Percentiles rank a stretch among this genome's conserved stretches.
phyloP scores from a whole-genome alignment of 2,888 invertebrate species.

The Agrenia bidenticulata region DNA sequence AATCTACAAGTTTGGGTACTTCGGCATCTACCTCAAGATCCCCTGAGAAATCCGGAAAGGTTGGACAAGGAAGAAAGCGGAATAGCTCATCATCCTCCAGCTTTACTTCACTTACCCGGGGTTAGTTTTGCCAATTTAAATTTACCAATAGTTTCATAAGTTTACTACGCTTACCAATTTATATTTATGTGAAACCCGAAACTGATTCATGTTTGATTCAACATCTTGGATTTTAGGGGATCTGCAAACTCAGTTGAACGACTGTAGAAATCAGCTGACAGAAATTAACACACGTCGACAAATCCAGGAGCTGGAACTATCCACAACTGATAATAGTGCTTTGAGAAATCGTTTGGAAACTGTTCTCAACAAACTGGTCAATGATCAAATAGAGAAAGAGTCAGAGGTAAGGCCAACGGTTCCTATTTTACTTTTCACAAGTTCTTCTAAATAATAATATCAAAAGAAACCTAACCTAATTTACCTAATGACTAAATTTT shows the following conservation, averaged over 20 bases:
- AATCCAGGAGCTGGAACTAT: conserved; percentile 79
- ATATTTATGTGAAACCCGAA: too few relatives aligned
- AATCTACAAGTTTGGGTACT: conserved; percentile 16
- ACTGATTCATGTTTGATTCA: too few relatives aligned
- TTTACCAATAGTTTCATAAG: not conserved
- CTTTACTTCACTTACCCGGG: conserved; percentile 21
- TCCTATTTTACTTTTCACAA: not conserved
- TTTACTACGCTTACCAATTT: not conserved
- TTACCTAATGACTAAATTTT: too few relatives aligned
- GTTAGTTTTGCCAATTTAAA: conserved; percentile 1
- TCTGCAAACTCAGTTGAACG: conserved; percentile 64
- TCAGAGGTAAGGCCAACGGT: conserved; percentile 33
- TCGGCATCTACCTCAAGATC: too few relatives aligned
- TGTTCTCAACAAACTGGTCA: conserved; percentile 72
- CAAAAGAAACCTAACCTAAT: too few relatives aligned
- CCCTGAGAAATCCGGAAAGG: conserved; percentile 8
- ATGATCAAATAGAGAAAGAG: conserved; percentile 65
- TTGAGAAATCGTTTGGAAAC: conserved; percentile 79
- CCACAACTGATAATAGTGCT: conserved; percentile 80
- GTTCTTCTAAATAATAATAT: not conserved
- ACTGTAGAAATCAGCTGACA: conserved; percentile 71
- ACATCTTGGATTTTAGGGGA: conserved; percentile 53
- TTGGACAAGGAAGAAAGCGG: not conserved
- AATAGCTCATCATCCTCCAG: conserved; percentile 4
- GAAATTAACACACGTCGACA: conserved; percentile 72